Percentiles rank a stretch among this genome's conserved stretches.
Conservation (phyloP, 2,797 vertebrate species). For the Micropoecilia bifurca region DNA sequence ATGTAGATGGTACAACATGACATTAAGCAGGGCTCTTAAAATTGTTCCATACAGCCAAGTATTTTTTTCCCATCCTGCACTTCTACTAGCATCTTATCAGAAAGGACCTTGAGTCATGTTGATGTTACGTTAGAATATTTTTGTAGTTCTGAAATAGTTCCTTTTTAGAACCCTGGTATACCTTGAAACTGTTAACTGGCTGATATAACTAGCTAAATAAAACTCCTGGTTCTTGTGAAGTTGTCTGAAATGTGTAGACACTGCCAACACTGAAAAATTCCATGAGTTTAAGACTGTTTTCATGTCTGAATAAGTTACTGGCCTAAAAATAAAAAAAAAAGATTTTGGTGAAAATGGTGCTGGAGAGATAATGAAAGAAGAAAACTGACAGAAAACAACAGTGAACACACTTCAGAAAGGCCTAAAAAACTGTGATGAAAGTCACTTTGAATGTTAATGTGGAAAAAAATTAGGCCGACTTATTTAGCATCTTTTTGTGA, state of each 20-base stretch:
- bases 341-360: background rate
- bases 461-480: background rate
- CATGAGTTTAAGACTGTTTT: background rate
- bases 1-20: background rate
- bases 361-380: background rate
- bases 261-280: background rate
- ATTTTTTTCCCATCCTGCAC: background rate
- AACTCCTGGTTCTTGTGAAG: background rate
- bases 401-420: background rate
- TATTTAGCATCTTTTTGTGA: background rate
- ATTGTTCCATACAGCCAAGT: background rate
- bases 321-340: background rate
- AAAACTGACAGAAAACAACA: background rate
- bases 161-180: background rate
- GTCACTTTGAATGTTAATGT: background rate
- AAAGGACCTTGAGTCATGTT: background rate
- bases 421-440: background rate
- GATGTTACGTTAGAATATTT: background rate
- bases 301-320: background rate
- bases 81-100: background rate
- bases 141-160: background rate
- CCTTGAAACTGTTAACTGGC: background rate
- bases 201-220: background rate
- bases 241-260: background rate
- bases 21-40: background rate